Base-by-base conservation (phyloP, 2,113 vertebrate genomes). In the Abramis brama region DNA sequence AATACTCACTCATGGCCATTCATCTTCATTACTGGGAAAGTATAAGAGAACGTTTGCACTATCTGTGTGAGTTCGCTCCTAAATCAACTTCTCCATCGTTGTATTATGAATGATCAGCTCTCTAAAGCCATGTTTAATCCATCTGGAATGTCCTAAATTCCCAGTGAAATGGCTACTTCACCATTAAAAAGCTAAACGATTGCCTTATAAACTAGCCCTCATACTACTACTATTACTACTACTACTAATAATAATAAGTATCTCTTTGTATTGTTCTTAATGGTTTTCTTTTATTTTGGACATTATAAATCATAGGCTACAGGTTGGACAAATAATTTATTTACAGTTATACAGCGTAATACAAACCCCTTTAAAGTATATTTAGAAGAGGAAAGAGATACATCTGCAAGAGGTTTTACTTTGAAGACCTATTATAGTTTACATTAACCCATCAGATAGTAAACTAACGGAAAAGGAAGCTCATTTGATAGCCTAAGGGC, bases 391-490 rank as follows among this genome's bases (percentile, higher is more conserved):
- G 9, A 25, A 70, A 21, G 66, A 2, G 7, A 9, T 0, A 70
- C 10, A 70, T 39, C 33, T 39, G 4, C 8, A 70, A 70, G 33
- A 39, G 64, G 13, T 66, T 12, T 66, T 33, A 52, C 36, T 7
- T 50, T 15, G 47, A 10, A 30, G 15, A 57, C 47, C 1, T 33
- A 21, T 10, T 57, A 8, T 36, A 59, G 50, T 13, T n/a, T 25
- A 2, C 2, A 39, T 39, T 39, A 13, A 23, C 30, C 75, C 5
- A 57, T 78, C 27, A 33, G 73, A 76, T 10, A 52, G 23, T 45
- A n/a, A 59, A 39, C 77, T 60, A 79, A 79, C 19, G 52, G 76
- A 36, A 78, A 55, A 60, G 57, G 57, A 62, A 79, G 9, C 52
- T 11, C 4, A 36, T 70, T 70, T 70, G 27, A 33, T 33, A 6